Evolutionary conservation across 2,888 invertebrate species (phyloP), one percentile per base, ranked within the genome.

Genomic region (Drosophila prostipennis): DNA sequence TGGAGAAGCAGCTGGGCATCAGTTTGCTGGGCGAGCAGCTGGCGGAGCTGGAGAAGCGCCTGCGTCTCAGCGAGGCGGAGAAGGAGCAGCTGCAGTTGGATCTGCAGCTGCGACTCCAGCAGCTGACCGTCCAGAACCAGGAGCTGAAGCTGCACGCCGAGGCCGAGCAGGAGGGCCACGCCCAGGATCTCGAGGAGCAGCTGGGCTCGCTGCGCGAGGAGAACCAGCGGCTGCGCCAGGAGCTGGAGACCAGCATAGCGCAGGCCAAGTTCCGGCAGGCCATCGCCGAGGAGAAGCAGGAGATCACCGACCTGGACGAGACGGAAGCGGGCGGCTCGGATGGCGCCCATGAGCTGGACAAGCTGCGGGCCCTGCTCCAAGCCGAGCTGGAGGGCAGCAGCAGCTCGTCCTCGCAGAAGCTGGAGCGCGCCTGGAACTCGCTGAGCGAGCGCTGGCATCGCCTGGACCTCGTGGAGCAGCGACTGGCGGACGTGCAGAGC

Each of bases 391-490:
- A 84, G 36, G 19, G 19, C 19, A 19, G 19, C 19, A 19, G 19
- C 19, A n/a, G n/a, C n/a, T 19, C 19, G 19, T 40, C 78, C 83
- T 26, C 13, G 46, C 79, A 69, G 76, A 79, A 55, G 52, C 63
- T 79, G 46, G 90, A 90, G n/a, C 85, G 80, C 8, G 89, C 92
- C 5, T 93, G 94, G 64, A 94, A 93, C 89, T 91, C 93, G 16
- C 86, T 95, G 0, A 92, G 93, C 69, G 93, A 94, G 14, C 94
- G 93, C 68, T 74, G 84, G 70, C 67, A 72, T 36, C 75, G 79
- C 1, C 92, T 94, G n/a, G 94, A 94, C 72, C 78, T 88, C 4
- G 90, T 94, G 51, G 93, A 94, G 80, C 93, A 77, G 52, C 72
- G 85, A 2, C 39, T 85, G 63, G 54, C 45, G 11, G 90, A 90